Percentiles rank a stretch among this genome's conserved stretches.
Conservation (phyloP, 2,888 invertebrate species). For the Papilio protenor region DNA sequence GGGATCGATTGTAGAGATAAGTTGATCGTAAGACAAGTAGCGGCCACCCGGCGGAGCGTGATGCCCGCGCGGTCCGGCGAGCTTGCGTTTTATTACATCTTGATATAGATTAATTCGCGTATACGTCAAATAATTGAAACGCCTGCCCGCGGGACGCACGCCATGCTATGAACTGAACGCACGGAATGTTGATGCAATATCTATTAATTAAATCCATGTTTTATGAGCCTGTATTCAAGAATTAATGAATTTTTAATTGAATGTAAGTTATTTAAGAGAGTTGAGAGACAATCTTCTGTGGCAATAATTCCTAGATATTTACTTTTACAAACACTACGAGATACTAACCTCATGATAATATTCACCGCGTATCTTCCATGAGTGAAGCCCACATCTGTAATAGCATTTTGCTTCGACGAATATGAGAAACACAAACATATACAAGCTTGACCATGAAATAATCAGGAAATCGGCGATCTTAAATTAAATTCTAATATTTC, state of each 20-base stretch:
- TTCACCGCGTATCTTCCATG: no score
- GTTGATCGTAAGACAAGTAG: slow-evolving; percentile 83
- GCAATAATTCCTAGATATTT: not conserved
- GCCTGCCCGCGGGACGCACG: slow-evolving; percentile 52
- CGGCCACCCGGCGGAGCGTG: slow-evolving; percentile 75
- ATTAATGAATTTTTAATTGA: slow-evolving; percentile 16
- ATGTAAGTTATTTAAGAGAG: slow-evolving; percentile 6
- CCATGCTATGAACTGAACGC: slow-evolving; percentile 49
- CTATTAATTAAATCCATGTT: slow-evolving; percentile 52
- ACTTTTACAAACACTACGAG: not conserved
- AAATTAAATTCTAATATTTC: no score
- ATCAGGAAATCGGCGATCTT: not conserved
- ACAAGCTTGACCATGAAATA: not conserved
- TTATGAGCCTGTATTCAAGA: slow-evolving; percentile 11
- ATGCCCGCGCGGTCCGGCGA: slow-evolving; percentile 58
- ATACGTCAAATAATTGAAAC: slow-evolving; percentile 78
- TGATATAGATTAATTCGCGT: slow-evolving; percentile 79
- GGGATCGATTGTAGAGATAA: slow-evolving; percentile 83
- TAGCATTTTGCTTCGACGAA: no score
- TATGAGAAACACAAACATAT: no score
- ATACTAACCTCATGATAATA: not conserved
- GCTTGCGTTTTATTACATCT: slow-evolving; percentile 80
- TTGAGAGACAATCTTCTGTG: not conserved
- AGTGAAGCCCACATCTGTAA: no score
- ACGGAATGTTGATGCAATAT: slow-evolving; percentile 61